A percentile compares a stretch with the other conserved stretches of the same genome.
Conservation (phyloP, 2,113 vertebrate genomes). For the Amazona guildingii region DNA sequence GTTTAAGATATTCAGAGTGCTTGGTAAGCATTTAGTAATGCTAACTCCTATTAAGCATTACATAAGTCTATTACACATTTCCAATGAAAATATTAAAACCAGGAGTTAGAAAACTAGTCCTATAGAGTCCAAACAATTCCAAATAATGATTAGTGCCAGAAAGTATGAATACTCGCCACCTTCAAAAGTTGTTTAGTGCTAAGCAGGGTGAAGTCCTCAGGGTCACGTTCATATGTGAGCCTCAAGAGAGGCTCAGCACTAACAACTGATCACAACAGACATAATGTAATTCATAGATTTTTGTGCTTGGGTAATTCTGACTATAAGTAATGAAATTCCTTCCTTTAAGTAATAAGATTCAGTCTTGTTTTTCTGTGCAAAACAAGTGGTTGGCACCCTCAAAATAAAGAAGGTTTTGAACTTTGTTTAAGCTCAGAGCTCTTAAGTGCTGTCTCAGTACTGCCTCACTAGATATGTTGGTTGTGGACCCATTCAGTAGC, state of each 20-base stretch:
- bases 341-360: constrained; percentile 1
- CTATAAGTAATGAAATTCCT: neutral
- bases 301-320: neutral
- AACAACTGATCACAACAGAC: neutral
- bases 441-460: neutral
- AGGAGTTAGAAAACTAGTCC: neutral
- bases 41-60: neutral
- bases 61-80: neutral
- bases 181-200: neutral
- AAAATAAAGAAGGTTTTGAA: neutral
- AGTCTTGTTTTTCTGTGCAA: neutral
- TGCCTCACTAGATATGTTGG: neutral
- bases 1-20: neutral
- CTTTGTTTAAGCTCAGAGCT: neutral
- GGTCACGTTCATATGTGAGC: neutral
- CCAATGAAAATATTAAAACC: constrained; percentile 4
- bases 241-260: neutral
- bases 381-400: neutral
- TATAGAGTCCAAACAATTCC: neutral
- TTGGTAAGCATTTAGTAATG: neutral
- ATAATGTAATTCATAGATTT: neutral
- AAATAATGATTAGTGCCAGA: neutral
- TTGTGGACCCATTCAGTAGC: neutral
- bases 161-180: neutral
- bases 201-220: neutral